Evolutionary conservation across 2,888 invertebrate genomes (phyloP), one percentile per base, ranked within the genome.

Genomic region (Hydriomena furcata): DNA sequence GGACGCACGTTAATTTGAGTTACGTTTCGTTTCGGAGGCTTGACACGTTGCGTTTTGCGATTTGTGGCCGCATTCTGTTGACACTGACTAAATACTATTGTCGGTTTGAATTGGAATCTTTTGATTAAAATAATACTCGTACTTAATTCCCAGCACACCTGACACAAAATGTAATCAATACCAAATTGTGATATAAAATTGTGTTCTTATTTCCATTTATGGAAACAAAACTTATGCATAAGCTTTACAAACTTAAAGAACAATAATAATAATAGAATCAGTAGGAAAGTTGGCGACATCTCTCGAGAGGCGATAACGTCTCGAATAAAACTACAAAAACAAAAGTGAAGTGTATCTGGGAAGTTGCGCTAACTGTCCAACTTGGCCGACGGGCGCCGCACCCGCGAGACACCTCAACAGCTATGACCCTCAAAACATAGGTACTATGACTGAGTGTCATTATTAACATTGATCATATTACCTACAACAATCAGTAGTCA

Each of bases 301-400:
- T 43, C 44, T 20, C 20, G 31, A 25, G 46, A 46, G 17, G 25
- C 25, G 46, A 38, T 46, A 31, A 37, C 31, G 32, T 38, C 38
- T 13, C 38, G 25, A 20, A 32, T 31, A 27, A 38, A 46, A 45
- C 36, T 46, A 46, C 13, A 11, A 32, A 17, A 31, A 32, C 27
- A 24, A 25, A n/a, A 25, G 6, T 6, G 10, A 8, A 35, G 28
- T 21, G 24, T 27, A 13, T 12, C 23, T 5, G 17, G 20, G 10
- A 21, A 40, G 40, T 30, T 40, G 21, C 20, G 36, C 13, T 7
- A 35, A 23, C 35, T 35, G 21, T 10, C 34, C 34, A 21, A 20
- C 31, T 31, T n/a, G 10, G 8, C 27, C 10, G 7, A 1, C 8
- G 27, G 8, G 8, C 27, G 8, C 8, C 3, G 5, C 23, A 17